These are phyloP conservation scores for Campoletis sonorensis DNA, from an alignment of 1,140 invertebrate genomes.

Conservation along the genomic window DNA sequence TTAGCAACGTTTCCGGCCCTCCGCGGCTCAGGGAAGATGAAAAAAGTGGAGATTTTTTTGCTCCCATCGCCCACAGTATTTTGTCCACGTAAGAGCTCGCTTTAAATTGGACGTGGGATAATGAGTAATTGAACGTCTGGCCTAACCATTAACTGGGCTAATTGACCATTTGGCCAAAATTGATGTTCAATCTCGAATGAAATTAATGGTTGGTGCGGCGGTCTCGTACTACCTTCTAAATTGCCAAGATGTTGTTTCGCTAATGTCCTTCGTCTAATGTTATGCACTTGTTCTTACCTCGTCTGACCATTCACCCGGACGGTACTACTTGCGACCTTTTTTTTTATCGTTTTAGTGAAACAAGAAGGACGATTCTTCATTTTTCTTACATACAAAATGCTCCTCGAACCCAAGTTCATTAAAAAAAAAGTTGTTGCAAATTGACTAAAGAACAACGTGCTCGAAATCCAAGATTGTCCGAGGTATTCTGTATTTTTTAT, in stretches of 20 bases:
- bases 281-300: too few species aligned
- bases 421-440: too few species aligned
- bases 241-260: not conserved
- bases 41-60: not conserved
- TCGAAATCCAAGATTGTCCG: too few species aligned
- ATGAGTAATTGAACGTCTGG: slow-evolving; percentile 22
- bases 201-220: not conserved
- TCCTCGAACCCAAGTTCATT: too few species aligned
- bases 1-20: not conserved
- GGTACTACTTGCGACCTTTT: too few species aligned
- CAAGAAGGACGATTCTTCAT: too few species aligned
- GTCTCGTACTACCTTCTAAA: not conserved
- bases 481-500: too few species aligned
- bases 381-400: too few species aligned
- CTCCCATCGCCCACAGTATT: not conserved
- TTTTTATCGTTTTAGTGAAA: too few species aligned
- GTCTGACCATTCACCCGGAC: too few species aligned
- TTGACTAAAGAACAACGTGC: too few species aligned
- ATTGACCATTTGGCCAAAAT: slow-evolving; percentile 5
- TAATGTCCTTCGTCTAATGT: not conserved
- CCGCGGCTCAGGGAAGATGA: not conserved
- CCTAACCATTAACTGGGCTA: slow-evolving; percentile 10
- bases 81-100: not conserved
- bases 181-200: not conserved
- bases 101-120: slow-evolving; percentile 13